Conservation (phyloP, 1,140 invertebrate genomes). For the Hylaeus volcanicus region DNA sequence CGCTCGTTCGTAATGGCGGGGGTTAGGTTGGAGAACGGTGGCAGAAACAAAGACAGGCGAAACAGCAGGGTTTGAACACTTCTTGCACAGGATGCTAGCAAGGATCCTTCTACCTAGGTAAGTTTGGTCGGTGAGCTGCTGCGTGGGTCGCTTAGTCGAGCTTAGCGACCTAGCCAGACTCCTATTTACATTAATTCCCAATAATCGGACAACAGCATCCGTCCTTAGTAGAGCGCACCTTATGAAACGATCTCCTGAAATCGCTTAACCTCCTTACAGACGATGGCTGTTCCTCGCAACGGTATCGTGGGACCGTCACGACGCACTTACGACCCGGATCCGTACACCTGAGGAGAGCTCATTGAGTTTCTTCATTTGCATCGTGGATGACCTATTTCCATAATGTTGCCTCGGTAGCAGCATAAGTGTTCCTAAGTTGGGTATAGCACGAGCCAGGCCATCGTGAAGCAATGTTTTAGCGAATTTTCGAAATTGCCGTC, state of each 20-base stretch:
- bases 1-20: slow-evolving; percentile 49
- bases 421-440: slow-evolving; percentile 29
- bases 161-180: slow-evolving; percentile 43
- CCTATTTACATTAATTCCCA: slow-evolving; percentile 68
- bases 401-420: slow-evolving; percentile 50
- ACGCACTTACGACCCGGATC: slow-evolving; percentile 39
- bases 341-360: slow-evolving; percentile 51
- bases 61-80: neutral
- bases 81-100: slow-evolving; percentile 19
- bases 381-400: slow-evolving; percentile 64
- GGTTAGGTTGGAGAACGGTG: slow-evolving; percentile 26
- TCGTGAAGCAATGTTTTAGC: slow-evolving; percentile 7
- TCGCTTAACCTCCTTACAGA: slow-evolving; percentile 39
- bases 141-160: slow-evolving; percentile 36
- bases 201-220: slow-evolving; percentile 66
- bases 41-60: slow-evolving; percentile 23
- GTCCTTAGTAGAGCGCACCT: slow-evolving; percentile 27
- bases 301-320: slow-evolving; percentile 31
- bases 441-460: neutral
- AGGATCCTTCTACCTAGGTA: slow-evolving; percentile 15
- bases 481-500: slow-evolving; percentile 27
- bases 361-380: slow-evolving; percentile 66
- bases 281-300: slow-evolving; percentile 21
- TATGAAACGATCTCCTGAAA: slow-evolving; percentile 46
- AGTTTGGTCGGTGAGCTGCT: slow-evolving; percentile 39